Evolutionary conservation across 23 tunicate species (phyloP), one percentile per base, ranked within the genome.

Genomic region (Aplidium turbinatum): DNA sequence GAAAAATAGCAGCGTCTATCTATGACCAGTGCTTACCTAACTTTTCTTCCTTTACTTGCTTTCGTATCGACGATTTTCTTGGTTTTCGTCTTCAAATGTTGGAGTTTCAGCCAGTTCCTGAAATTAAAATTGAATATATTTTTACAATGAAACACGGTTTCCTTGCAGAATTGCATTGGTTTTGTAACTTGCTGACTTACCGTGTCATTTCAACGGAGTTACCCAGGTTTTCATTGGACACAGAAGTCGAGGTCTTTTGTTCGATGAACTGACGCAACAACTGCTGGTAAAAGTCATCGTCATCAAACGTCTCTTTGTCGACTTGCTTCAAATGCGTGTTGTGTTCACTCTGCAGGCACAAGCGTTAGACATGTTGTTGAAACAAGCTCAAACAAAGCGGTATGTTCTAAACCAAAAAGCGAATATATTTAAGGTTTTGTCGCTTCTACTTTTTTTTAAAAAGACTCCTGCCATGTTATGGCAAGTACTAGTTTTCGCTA

Each of bases 11-110:
- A 42, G 48, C 48, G 13, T 42, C 48, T 42, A 9, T 13, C 48
- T 9, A 42, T 9, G 48, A 42, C 48, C 9, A 9, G 48, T 3
- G 30, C 64, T 50, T 39, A 85, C 82, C 96, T 48, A 11, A 89
- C 71, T 77, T 82, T 89, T 51, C 82, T 68, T 46, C 96, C 96
- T 75, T 89, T 89, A 30, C 88, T 75, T 4, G 96, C 82, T 70
- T 89, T 89, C 0, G 82, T 73, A 69, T 89, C 96, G 28, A 89
- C 84, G 33, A 56, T 66, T 62, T 82, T 89, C 39, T 89, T 90
- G 51, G 40, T 61, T 72, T 90, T 90, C 9, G 63, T 70, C 47
- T 55, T 63, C 9, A 76, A 64, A 18, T 90, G 74, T 72, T 90
- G 97, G 1, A 90, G 38, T 72, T 90, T 90, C 66, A 90, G 32